Evolutionary conservation across 2,113 vertebrate species (phyloP), one percentile per base, ranked within the genome.

Genomic region (Mesocricetus auratus): DNA sequence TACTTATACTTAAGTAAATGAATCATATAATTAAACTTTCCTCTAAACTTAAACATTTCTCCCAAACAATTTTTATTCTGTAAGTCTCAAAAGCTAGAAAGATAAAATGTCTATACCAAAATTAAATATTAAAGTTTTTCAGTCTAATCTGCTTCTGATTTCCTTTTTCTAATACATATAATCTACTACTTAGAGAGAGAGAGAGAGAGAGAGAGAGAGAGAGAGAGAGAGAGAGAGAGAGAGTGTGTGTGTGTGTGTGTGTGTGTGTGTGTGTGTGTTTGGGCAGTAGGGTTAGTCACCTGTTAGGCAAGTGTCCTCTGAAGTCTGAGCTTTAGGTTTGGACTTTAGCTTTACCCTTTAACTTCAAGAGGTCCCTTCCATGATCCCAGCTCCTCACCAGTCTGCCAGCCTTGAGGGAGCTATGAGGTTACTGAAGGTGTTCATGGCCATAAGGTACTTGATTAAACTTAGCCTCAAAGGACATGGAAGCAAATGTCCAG

Each of bases 21-120:
- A 96, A 42, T 36, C 53, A 93, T n/a, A 86, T 66, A 96, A 95
- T 88, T 96, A 50, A 4, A 90, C 24, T 86, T 94, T 92, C 58
- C 39, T 90, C 33, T 79, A 95, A 77, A 19, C 16, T 90, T 96
- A 94, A 91, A n/a, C 5, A 95, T 92, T 94, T 93, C 62, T 94
- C 77, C 11, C n/a, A 90, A 95, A 58, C 85, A 91, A 79, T 88
- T 85, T 71, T 66, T 47, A 94, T 68, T 50, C 69, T 92, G 1
- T 90, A 95, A 82, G 8, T 86, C 50, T 93, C 81, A 95, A 95
- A 91, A 69, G n/a, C 36, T 50, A 89, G 26, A n/a, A 95, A 89
- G 45, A 68, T 90, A 93, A 90, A 94, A 93, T 86, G 90, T 94
- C 92, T 90, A 94, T 15, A 33, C 7, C 68, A 47, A 96, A 90